Percentiles rank a stretch among this genome's conserved stretches.
These are phyloP conservation scores for Dusona sp. DNA, from an alignment of 2,888 invertebrate genomes.

Conservation along the genomic window DNA sequence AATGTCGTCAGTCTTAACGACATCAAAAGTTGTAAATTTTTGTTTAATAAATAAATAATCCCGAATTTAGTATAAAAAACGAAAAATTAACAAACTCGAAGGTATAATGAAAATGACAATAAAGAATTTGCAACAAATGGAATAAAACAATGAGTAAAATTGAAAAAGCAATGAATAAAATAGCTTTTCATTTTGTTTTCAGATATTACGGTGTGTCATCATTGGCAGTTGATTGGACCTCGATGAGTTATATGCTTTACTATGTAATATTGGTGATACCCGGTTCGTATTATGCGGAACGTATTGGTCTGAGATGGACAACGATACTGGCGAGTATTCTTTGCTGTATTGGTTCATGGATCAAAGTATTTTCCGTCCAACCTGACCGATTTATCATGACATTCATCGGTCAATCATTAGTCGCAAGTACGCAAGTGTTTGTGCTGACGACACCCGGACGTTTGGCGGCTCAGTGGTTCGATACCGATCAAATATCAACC, in stretches of 20 bases:
- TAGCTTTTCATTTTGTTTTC: background rate
- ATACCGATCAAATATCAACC: slow-evolving; percentile 87
- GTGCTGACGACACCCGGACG: slow-evolving; percentile 89
- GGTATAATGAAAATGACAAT: background rate
- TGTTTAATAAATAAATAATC: too few species aligned
- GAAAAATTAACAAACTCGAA: too few species aligned
- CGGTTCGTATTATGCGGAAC: slow-evolving; percentile 84
- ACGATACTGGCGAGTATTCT: slow-evolving; percentile 86
- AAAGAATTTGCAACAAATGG: background rate
- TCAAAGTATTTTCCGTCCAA: slow-evolving; percentile 87
- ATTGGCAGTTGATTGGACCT: slow-evolving; percentile 87
- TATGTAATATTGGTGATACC: slow-evolving; percentile 89
- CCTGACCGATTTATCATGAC: slow-evolving; percentile 88
- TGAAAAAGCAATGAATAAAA: background rate
- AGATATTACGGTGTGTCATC: slow-evolving; percentile 84
- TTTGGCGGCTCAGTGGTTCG: slow-evolving; percentile 90
- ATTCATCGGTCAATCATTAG: slow-evolving; percentile 87
- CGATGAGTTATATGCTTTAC: slow-evolving; percentile 89
- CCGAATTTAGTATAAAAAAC: too few species aligned
- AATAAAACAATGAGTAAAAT: background rate
- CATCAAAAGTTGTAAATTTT: too few species aligned
- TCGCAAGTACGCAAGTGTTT: slow-evolving; percentile 85
- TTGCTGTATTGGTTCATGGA: slow-evolving; percentile 87
- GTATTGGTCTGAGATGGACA: slow-evolving; percentile 86
- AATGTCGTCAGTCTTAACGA: too few species aligned